Evolutionary conservation across 2,888 invertebrate genomes (phyloP), one percentile per base, ranked within the genome.

Genomic region (Thumatha senex): DNA sequence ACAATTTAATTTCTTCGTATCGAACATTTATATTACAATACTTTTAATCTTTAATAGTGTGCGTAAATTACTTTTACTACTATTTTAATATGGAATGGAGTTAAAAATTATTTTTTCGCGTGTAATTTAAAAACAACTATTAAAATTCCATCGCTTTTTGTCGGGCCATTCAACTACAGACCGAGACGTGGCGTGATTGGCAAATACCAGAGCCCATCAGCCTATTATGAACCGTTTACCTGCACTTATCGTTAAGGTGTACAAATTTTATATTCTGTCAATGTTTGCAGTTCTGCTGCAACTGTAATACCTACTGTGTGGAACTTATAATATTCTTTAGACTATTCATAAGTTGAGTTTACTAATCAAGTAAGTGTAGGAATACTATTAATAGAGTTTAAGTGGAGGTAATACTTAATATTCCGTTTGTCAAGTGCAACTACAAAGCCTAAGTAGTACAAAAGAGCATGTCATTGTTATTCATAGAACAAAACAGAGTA

Each of bases 401-500:
- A 59, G 45, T 49, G 43, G 49, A 42, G 45, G 48, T 58, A 39
- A 53, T 60, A 67, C 63, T 75, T 66, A 66, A 71, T 74, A 76
- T 76, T 73, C 64, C 64, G 52, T 53, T 61, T 70, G 71, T 82
- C 75, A 75, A 83, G 81, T 78, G 76, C 67, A 67, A 63, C 67
- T 68, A 74, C 72, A 72, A 74, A 64, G 68, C 53, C 61, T 65
- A 76, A 52, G 60, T 66, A 78, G 76, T 82, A 74, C 74, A 81
- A 77, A 74, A 65, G 56, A 67, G 66, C 61, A 53, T 62, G 68
- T 76, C 76, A 81, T 86, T 85, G 74, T 78, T 74, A 70, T 79
- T 75, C 67, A 54, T 68, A 78, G 76, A 84, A 88, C 82, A 86
- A 85, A 82, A 80, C 78, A 75, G 79, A 72, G 77, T 78, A 76